phyloP scores from a whole-genome alignment of 2,113 vertebrate species.

The Xiphophorus maculatus region DNA sequence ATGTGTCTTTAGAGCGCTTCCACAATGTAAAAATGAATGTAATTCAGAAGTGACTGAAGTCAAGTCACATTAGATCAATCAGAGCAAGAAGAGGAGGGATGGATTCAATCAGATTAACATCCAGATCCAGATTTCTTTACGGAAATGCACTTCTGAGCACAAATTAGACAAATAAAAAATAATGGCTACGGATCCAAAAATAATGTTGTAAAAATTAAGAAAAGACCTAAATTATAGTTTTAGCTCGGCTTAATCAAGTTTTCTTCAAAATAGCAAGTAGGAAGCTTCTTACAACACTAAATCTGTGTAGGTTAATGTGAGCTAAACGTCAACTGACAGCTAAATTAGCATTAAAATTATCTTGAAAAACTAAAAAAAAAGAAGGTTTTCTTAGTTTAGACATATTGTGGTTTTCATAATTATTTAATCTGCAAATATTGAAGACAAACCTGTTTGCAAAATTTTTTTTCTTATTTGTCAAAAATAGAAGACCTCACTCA shows the following conservation, averaged over 20 bases:
- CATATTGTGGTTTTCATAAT: too few species aligned
- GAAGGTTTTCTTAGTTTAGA: too few species aligned
- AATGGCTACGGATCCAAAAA: not conserved
- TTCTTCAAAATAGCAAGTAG: not conserved
- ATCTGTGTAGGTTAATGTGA: not conserved
- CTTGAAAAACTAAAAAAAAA: too few species aligned
- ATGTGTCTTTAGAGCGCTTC: not conserved
- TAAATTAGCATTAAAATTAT: not conserved
- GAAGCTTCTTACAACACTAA: not conserved
- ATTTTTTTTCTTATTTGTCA: too few species aligned
- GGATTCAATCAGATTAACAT: conserved; percentile 7
- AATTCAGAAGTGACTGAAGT: conserved; percentile 12
- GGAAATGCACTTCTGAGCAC: not conserved
- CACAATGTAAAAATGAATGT: not conserved
- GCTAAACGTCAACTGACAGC: not conserved
- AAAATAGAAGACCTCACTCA: too few species aligned
- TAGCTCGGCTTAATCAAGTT: not conserved
- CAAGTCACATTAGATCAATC: conserved; percentile 13
- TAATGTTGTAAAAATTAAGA: not conserved
- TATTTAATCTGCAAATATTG: too few species aligned
- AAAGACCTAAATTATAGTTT: not conserved
- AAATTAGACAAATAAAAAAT: not conserved
- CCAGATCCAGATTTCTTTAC: not conserved
- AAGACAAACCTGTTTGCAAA: too few species aligned
- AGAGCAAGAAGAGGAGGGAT: not conserved